Evolutionary conservation across 2,888 invertebrate species (phyloP).

Genomic region (Slavum lentiscoides): DNA sequence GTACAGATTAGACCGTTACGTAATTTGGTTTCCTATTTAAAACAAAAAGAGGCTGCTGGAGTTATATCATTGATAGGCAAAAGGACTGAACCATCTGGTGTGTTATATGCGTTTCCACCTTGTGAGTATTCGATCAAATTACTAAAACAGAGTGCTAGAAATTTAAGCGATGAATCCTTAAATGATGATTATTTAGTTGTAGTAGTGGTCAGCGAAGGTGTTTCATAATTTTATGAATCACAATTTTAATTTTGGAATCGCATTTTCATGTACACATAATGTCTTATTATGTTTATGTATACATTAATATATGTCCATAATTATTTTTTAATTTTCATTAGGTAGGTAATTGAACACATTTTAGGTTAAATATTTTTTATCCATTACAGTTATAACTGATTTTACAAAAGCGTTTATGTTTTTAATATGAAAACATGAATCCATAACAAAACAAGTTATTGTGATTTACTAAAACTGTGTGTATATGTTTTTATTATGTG

Average conservation of each 20-base stretch:
- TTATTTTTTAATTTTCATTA: background rate
- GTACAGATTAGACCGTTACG: slow-evolving; percentile 89
- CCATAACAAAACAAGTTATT: background rate
- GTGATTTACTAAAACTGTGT: slow-evolving; percentile 14
- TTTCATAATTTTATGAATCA: slow-evolving; percentile 13
- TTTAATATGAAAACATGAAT: slow-evolving; percentile 21
- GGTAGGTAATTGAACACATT: background rate
- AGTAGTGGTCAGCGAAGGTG: slow-evolving; percentile 89
- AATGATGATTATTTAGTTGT: slow-evolving; percentile 95
- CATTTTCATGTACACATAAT: background rate
- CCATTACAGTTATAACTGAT: background rate
- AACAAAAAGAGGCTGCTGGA: slow-evolving; percentile 98
- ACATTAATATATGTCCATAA: background rate
- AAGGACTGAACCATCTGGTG: slow-evolving; percentile 91
- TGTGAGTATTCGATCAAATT: slow-evolving; percentile 94
- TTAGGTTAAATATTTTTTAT: slow-evolving; percentile 18
- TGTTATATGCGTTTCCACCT: slow-evolving; percentile 95
- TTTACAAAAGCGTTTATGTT: slow-evolving; percentile 15
- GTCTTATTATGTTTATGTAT: background rate
- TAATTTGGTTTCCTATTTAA: slow-evolving; percentile 93
- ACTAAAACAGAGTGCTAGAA: slow-evolving; percentile 85
- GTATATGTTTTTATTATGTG: slow-evolving; percentile 33
- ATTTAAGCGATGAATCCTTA: slow-evolving; percentile 83
- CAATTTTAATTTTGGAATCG: background rate
- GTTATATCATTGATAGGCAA: slow-evolving; percentile 90